Evolutionary conservation across 2,888 invertebrate species (phyloP).

Genomic region (Mesochorus sp.): DNA sequence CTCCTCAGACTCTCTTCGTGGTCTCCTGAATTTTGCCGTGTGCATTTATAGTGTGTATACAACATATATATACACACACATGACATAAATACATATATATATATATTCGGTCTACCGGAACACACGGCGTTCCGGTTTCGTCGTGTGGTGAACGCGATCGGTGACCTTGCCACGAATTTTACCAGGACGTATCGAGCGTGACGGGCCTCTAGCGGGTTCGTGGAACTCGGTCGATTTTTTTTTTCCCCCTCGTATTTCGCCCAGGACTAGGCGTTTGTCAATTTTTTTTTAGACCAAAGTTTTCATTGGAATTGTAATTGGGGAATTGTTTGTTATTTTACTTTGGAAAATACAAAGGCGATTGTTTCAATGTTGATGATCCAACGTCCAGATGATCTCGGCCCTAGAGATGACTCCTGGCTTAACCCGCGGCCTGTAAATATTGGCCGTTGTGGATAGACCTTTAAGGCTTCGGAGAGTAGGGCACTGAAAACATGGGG

Average conservation of each 20-base stretch:
- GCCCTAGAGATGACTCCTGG: no score
- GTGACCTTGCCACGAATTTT: slow-evolving; percentile 57
- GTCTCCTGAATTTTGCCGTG: slow-evolving; percentile 51
- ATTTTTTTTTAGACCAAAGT: no score
- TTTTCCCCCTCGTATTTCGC: not conserved
- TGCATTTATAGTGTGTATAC: slow-evolving; percentile 30
- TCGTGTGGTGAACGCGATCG: slow-evolving; percentile 42
- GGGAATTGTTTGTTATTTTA: no score
- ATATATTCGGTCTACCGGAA: slow-evolving; percentile 45
- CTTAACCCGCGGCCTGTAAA: no score
- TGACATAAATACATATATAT: slow-evolving; percentile 17
- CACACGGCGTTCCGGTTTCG: slow-evolving; percentile 53
- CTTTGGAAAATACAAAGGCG: no score
- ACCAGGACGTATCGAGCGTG: slow-evolving; percentile 50
- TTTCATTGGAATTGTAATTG: no score
- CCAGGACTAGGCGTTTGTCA: not conserved
- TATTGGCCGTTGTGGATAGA: slow-evolving; percentile 18
- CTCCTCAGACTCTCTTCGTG: slow-evolving; percentile 46
- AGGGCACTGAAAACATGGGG: slow-evolving; percentile 38
- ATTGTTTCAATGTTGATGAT: no score
- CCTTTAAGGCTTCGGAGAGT: slow-evolving; percentile 39
- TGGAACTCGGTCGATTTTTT: slow-evolving; percentile 43
- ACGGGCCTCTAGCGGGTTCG: slow-evolving; percentile 43
- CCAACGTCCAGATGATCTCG: no score
- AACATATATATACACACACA: not conserved